Percentiles rank a stretch among this genome's conserved stretches.
phyloP scores from a whole-genome alignment of 2,888 invertebrate genomes.

The Lymantria monacha region DNA sequence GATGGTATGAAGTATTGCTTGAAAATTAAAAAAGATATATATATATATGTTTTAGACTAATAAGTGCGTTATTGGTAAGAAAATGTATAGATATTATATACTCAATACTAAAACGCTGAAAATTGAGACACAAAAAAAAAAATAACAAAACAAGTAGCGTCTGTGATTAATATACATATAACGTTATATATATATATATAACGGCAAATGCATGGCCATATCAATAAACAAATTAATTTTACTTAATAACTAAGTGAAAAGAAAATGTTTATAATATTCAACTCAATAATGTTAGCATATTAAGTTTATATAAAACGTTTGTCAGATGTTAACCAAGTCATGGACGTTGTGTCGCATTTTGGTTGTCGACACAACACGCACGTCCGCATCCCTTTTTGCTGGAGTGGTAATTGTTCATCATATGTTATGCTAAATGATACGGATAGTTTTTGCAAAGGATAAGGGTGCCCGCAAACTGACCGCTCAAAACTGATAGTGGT shows the following conservation, averaged over 20 bases:
- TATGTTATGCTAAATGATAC: conserved; percentile 18
- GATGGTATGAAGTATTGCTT: conserved; percentile 79
- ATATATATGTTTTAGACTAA: conserved; percentile 75
- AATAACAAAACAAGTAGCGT: conserved; percentile 60
- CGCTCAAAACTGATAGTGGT: no score
- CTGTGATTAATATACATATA: conserved; percentile 79
- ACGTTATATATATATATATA: conserved; percentile 63
- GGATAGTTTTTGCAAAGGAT: conserved; percentile 43
- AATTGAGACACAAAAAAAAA: conserved; percentile 55
- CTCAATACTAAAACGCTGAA: conserved; percentile 61
- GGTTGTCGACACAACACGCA: conserved; percentile 5
- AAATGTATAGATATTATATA: conserved; percentile 71
- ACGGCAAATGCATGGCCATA: conserved; percentile 77
- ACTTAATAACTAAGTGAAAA: conserved; percentile 58
- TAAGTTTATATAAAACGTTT: conserved; percentile 41
- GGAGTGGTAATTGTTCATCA: background rate
- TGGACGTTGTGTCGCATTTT: conserved; percentile 24
- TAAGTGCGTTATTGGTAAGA: conserved; percentile 76
- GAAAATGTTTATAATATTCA: conserved; percentile 43
- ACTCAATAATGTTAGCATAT: conserved; percentile 52
- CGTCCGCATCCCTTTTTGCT: background rate
- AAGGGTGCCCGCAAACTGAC: no score
- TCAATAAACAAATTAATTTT: conserved; percentile 71
- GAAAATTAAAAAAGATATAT: no score
- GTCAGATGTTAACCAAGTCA: conserved; percentile 38